Percentiles rank a stretch among this genome's conserved stretches.
phyloP scores from a whole-genome alignment of 2,888 invertebrate genomes.

The Galeopsomyia nigrocyanea region DNA sequence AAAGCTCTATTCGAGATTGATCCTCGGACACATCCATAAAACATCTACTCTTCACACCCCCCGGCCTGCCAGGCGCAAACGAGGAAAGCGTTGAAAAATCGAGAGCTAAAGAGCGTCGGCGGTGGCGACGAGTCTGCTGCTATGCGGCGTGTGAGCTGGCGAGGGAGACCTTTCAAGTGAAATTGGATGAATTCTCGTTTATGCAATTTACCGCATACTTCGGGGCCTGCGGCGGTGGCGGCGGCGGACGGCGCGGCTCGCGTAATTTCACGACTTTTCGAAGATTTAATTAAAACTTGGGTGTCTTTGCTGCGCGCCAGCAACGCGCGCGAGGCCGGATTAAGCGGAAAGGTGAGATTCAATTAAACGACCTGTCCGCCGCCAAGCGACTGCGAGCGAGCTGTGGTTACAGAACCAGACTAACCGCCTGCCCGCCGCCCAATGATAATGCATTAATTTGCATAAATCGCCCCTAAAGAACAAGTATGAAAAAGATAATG shows the following conservation, averaged over 20 bases:
- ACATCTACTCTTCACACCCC: background rate
- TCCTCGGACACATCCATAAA: slow-evolving; percentile 12
- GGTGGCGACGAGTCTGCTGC: background rate
- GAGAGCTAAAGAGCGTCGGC: background rate
- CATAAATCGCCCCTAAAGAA: background rate
- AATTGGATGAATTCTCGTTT: slow-evolving; percentile 38
- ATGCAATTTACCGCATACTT: no score
- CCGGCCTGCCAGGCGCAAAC: slow-evolving; percentile 1
- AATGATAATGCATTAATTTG: slow-evolving; percentile 17
- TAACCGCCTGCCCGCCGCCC: background rate
- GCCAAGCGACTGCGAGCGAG: background rate
- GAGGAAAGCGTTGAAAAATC: slow-evolving; percentile 25
- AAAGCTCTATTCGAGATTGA: background rate
- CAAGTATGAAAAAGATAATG: background rate
- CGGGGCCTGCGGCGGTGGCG: slow-evolving; percentile 1
- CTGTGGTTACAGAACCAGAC: slow-evolving; percentile 16
- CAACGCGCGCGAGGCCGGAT: background rate
- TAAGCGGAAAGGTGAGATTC: slow-evolving; percentile 19
- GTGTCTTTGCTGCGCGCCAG: no score
- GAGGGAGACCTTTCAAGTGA: slow-evolving; percentile 36
- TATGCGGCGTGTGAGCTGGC: slow-evolving; percentile 4
- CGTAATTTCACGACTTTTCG: background rate
- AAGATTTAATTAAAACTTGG: slow-evolving; percentile 20
- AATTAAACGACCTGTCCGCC: slow-evolving; percentile 18
- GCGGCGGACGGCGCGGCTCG: background rate